Base-by-base conservation (phyloP, 2,888 invertebrate genomes). In the Leptopterna dolabrata region DNA sequence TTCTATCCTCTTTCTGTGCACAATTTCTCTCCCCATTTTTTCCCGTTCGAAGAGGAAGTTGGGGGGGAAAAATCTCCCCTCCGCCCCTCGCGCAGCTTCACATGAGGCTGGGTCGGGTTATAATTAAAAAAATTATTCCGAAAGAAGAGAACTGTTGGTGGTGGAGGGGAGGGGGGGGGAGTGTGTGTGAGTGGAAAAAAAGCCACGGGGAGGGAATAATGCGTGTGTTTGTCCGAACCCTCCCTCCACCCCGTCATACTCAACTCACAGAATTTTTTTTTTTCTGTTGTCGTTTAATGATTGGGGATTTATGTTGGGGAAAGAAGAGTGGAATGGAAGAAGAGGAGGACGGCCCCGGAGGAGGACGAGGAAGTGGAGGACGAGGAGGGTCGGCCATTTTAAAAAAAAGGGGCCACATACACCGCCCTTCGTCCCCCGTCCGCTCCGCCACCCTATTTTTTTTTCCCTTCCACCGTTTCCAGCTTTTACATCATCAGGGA, bases 251-350 rank as follows among this genome's bases (percentile, higher is more conserved):
- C 29, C 83, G 70, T 14, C 83, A 9, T 29, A 63, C 82, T 83
- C 43, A 30, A 43, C 63, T 83, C 84, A 73, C 87, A 76, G 43
- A 73, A 63, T 82, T 73, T 88, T n/a, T 88, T 87, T 88, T 87
- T 86, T 81, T 85, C 76, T 83, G 83, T 83, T 83, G 87, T 87
- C 87, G 86, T 85, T 87, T 86, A 89, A 88, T 89, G 88, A 89
- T 89, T 89, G 88, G 88, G 86, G 88, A 88, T 89, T 89, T 89
- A 89, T 89, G 88, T 78, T 84, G 86, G 88, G 84, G 87, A 70
- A 83, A 83, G 70, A 83, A 81, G 78, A 41, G 78, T 45, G 45
- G 78, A 78, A 78, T 45, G 45, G 78, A 3, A n/a, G 30, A 76
- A 41, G 41, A 36, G 80, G 47, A 29, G 63, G 63, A 63, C 63